Conservation (phyloP, 1,140 invertebrate species). For the Triops longicaudatus region DNA sequence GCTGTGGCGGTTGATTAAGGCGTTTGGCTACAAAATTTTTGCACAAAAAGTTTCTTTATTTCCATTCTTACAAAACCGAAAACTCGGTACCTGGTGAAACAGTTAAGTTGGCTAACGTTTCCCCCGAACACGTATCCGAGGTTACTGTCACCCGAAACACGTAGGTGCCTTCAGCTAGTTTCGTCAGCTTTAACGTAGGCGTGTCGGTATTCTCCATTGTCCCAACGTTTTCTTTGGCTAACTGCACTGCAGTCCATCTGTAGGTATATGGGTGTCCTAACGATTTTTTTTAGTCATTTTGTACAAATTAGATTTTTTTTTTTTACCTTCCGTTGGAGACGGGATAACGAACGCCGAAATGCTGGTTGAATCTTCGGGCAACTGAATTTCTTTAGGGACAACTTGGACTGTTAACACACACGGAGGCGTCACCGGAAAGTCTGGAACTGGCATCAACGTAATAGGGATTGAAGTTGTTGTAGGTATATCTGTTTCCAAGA, state of each 20-base stretch:
- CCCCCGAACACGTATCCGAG: conserved; percentile 61
- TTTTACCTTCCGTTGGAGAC: conserved; percentile 54
- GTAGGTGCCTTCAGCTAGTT: conserved; percentile 75
- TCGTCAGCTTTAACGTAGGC: conserved; percentile 60
- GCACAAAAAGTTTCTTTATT: conserved; percentile 16
- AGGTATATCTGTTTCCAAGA: not conserved
- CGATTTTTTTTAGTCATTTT: conserved; percentile 26
- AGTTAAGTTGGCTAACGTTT: conserved; percentile 82
- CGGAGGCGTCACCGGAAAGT: not conserved
- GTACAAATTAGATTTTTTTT: conserved; percentile 27
- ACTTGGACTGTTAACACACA: conserved; percentile 24
- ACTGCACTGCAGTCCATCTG: conserved; percentile 73
- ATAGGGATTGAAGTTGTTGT: not conserved
- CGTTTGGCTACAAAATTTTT: conserved; percentile 53
- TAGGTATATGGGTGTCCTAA: conserved; percentile 67
- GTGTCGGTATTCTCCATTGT: conserved; percentile 81
- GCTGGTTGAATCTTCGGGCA: conserved; percentile 66
- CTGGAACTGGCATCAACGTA: not conserved
- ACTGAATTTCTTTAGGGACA: conserved; percentile 52
- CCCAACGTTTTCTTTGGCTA: conserved; percentile 63
- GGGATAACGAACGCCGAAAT: conserved; percentile 72
- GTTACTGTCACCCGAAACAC: conserved; percentile 78
- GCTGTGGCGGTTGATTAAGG: conserved; percentile 73
- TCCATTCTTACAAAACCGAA: not conserved
- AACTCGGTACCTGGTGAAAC: conserved; percentile 64